Evolutionary conservation across 2,797 vertebrate species (phyloP), one percentile per base, ranked within the genome.

Genomic region (Onychomys leucogaster): DNA sequence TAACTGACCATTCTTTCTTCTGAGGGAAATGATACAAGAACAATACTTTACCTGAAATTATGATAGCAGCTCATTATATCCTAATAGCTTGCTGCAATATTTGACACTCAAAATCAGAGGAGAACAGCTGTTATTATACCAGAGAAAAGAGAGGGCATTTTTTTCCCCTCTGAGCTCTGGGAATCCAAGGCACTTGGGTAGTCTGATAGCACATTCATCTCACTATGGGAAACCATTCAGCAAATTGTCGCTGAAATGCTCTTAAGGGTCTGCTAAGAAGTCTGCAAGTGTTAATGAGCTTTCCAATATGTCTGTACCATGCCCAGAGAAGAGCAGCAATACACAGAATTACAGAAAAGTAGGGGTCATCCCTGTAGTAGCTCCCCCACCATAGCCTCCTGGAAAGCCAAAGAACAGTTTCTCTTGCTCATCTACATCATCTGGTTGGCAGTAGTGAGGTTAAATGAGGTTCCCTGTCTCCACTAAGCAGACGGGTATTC

Each of bases 391-490:
- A 8, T 34, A 65, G n/a, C 34, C 49, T 46, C 71, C 67, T 85
- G 55, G 78, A 92, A 88, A 97, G 71, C 32, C 32, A 16, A 46
- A 25, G 89, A 78, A 71, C 76, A 37, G 32, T 89, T 87, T 67
- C 34, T 78, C 73, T 93, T 81, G 55, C 29, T 93, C 25, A 14
- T 65, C 13, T 73, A 29, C 29, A 34, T 94, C 41, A 92, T 94
- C 0, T 4, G 84, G 69, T 88, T 93, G 85, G 69, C 57, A 91
- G 67, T 34, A 76, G 37, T 10, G 61, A 97, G 95, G 97, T 97
- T 97, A 96, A 94, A 96, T 94, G 71, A 97, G 83, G 93, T 93
- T 93, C 46, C 71, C 89, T 77, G 91, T 88, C 94, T 97, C 94
- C 94, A 75, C 90, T 89, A 78, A 95, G 46, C 27, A 46, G 29